Percentiles rank a stretch among this genome's conserved stretches.
phyloP scores from a whole-genome alignment of 2,113 vertebrate genomes.

The Pagrus major region DNA sequence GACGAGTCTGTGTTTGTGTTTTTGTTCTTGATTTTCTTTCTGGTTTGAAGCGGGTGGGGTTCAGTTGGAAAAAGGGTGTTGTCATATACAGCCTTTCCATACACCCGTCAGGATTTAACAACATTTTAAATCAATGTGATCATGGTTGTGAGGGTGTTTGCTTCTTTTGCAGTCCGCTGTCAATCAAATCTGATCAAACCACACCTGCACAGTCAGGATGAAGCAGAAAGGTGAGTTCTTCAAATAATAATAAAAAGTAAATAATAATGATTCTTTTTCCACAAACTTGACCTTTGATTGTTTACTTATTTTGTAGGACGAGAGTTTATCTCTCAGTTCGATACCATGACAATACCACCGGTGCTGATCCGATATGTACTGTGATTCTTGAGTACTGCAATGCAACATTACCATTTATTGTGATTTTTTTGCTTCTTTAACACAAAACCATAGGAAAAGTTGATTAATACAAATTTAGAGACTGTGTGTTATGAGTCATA shows the following conservation, averaged over 20 bases:
- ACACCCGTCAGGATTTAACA: not conserved
- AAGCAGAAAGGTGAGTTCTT: not conserved
- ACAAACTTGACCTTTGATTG: not conserved
- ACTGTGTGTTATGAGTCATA: too few relatives aligned
- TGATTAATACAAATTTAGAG: too few relatives aligned
- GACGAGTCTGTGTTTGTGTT: not conserved
- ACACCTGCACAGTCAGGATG: not conserved
- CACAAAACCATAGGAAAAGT: too few relatives aligned
- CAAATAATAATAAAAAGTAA: not conserved
- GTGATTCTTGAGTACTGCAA: too few relatives aligned
- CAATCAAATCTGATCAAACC: not conserved
- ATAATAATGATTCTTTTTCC: not conserved
- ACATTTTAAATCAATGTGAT: not conserved
- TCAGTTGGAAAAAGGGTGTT: too few relatives aligned
- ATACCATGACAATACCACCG: too few relatives aligned
- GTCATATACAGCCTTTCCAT: not conserved
- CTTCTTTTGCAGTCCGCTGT: not conserved
- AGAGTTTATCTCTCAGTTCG: too few relatives aligned
- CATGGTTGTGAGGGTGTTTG: not conserved
- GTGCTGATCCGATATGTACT: too few relatives aligned
- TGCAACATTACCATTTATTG: too few relatives aligned
- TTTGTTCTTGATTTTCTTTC: not conserved
- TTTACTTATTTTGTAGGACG: too few relatives aligned
- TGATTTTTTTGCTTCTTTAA: too few relatives aligned
- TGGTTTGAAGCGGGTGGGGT: not conserved